Percentiles rank a stretch among this genome's conserved stretches.
Conservation (phyloP, 2,797 vertebrate species). For the Pteropus rufus region DNA sequence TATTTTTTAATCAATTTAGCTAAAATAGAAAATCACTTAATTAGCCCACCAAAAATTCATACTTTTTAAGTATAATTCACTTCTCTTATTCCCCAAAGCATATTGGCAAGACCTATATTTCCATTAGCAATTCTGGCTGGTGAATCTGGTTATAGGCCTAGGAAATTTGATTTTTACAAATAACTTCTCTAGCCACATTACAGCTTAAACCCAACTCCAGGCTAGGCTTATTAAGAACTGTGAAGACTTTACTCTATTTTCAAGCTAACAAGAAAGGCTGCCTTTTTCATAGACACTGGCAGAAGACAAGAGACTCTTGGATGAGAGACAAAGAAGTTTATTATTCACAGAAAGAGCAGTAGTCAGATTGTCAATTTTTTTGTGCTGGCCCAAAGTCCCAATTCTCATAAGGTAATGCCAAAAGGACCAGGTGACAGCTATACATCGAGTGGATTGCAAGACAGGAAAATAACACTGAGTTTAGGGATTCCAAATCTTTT, state of each 20-base stretch:
- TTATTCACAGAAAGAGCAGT: background rate
- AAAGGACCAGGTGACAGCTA: background rate
- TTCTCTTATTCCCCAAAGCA: background rate
- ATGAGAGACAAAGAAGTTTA: background rate
- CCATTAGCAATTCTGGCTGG: background rate
- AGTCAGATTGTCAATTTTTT: background rate
- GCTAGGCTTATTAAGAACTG: background rate
- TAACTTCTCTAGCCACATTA: background rate
- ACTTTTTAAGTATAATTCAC: background rate
- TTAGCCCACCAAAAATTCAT: background rate
- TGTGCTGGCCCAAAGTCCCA: background rate
- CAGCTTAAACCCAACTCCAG: background rate
- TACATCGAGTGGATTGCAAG: background rate
- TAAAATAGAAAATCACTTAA: constrained; percentile 4
- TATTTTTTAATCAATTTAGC: background rate
- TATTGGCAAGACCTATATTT: background rate
- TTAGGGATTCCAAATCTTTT: background rate
- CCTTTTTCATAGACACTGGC: background rate
- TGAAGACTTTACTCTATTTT: background rate
- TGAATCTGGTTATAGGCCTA: background rate
- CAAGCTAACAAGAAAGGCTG: background rate
- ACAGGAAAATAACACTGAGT: background rate
- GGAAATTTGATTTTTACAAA: constrained; percentile 17
- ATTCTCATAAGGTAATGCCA: background rate
- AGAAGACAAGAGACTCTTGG: background rate